Conservation (phyloP, 2,888 invertebrate genomes). For the Diarsia rubi region DNA sequence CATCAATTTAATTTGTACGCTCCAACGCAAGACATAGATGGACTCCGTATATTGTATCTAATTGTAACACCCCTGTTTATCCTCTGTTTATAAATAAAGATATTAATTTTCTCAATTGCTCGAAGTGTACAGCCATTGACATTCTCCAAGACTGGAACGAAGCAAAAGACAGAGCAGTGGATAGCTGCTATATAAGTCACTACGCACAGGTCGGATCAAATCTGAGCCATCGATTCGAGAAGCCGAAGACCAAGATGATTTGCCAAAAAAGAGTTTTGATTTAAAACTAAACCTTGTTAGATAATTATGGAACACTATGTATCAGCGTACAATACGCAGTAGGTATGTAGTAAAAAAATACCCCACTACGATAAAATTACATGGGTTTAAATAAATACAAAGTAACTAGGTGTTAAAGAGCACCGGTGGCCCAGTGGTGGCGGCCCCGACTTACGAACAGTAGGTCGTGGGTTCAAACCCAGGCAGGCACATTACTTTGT, state of each 20-base stretch:
- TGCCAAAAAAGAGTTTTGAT: too few species aligned
- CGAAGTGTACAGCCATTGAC: not conserved
- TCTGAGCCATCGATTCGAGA: not conserved
- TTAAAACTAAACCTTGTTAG: not conserved
- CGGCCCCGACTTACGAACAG: too few species aligned
- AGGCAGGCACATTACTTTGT: too few species aligned
- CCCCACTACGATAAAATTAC: not conserved
- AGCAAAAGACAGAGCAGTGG: not conserved
- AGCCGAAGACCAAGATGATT: not conserved
- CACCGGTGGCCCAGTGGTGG: too few species aligned
- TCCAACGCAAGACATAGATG: too few species aligned
- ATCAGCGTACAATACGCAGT: not conserved
- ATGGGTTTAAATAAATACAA: not conserved
- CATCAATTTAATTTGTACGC: too few species aligned
- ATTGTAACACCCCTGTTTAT: too few species aligned
- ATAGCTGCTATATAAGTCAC: too few species aligned
- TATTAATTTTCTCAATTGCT: not conserved
- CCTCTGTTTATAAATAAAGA: too few species aligned
- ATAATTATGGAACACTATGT: not conserved
- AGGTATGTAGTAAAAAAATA: not conserved
- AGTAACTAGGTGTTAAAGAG: too few species aligned
- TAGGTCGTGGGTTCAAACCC: too few species aligned
- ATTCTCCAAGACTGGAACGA: not conserved
- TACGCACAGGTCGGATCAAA: not conserved
- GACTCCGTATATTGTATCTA: too few species aligned